A percentile compares a stretch with the other conserved stretches of the same genome.
Evolutionary conservation across 2,797 vertebrate species (phyloP).

Genomic region (Crocidura indochinensis): DNA sequence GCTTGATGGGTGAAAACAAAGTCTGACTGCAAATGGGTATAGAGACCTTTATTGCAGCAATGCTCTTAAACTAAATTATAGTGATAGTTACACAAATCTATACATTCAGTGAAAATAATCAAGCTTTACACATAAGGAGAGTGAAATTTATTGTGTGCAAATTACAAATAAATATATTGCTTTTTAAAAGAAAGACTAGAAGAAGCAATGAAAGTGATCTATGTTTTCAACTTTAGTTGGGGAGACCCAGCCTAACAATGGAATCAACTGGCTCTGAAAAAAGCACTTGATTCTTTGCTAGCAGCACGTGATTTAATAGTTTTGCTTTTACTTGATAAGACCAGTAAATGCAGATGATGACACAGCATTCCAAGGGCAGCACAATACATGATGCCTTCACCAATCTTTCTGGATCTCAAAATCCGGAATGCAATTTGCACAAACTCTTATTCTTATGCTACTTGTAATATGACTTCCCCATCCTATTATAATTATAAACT

Average conservation of each 20-base stretch:
- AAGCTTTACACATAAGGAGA: neutral
- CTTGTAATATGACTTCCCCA: neutral
- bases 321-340: slow-evolving; percentile 76
- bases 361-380: slow-evolving; percentile 81
- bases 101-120: neutral
- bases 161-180: neutral
- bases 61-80: slow-evolving; percentile 7
- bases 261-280: slow-evolving; percentile 79
- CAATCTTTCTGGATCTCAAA: neutral
- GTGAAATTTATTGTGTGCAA: neutral
- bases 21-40: neutral
- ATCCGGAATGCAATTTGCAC: slow-evolving; percentile 67
- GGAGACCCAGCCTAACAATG: slow-evolving; percentile 73
- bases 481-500: neutral
- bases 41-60: neutral
- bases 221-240: slow-evolving; percentile 68
- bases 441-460: neutral
- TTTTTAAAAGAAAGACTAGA: neutral
- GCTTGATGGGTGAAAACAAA: neutral
- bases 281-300: slow-evolving; percentile 74
- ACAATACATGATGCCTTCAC: slow-evolving; percentile 19
- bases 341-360: slow-evolving; percentile 85
- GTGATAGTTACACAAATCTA: neutral
- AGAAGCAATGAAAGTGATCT: neutral
- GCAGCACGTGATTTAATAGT: slow-evolving; percentile 72